Conservation (phyloP, 2,888 invertebrate species). For the Pantelozetes paolii region DNA sequence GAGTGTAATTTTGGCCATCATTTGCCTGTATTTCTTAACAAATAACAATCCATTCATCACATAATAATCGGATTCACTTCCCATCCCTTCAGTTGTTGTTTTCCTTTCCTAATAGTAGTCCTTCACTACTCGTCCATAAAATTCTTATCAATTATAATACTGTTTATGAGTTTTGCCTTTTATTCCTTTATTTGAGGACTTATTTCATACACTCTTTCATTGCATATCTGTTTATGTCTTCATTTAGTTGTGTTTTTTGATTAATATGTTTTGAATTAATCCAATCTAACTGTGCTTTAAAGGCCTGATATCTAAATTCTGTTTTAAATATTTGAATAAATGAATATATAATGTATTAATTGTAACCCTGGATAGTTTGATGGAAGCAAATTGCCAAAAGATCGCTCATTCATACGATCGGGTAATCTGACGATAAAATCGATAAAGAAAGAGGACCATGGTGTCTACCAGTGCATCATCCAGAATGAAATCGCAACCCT, state of each 20-base stretch:
- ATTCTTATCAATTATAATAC: constrained; percentile 8
- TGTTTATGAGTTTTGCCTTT: neutral
- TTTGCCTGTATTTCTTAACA: neutral
- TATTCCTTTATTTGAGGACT: neutral
- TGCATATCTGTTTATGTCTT: too few relatives aligned
- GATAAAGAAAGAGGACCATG: constrained; percentile 81
- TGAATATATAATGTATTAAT: too few relatives aligned
- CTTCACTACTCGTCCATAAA: neutral
- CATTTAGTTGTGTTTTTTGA: too few relatives aligned
- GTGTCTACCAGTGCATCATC: constrained; percentile 91
- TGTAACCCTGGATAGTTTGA: constrained; percentile 44
- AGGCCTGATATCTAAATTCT: too few relatives aligned
- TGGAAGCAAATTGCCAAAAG: constrained; percentile 46
- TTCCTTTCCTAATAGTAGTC: neutral
- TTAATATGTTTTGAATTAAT: too few relatives aligned
- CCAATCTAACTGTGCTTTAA: too few relatives aligned
- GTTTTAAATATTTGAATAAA: too few relatives aligned
- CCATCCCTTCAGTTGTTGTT: neutral
- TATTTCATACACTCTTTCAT: too few relatives aligned
- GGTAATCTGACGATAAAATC: constrained; percentile 89
- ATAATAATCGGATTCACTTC: constrained; percentile 21
- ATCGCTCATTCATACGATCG: constrained; percentile 58
- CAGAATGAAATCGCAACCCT: constrained; percentile 94
- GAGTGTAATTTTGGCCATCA: neutral
- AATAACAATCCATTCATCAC: constrained; percentile 25